Evolutionary conservation across 2,113 vertebrate genomes (phyloP), one percentile per base, ranked within the genome.

Genomic region (Hydrochoerus hydrochaeris): DNA sequence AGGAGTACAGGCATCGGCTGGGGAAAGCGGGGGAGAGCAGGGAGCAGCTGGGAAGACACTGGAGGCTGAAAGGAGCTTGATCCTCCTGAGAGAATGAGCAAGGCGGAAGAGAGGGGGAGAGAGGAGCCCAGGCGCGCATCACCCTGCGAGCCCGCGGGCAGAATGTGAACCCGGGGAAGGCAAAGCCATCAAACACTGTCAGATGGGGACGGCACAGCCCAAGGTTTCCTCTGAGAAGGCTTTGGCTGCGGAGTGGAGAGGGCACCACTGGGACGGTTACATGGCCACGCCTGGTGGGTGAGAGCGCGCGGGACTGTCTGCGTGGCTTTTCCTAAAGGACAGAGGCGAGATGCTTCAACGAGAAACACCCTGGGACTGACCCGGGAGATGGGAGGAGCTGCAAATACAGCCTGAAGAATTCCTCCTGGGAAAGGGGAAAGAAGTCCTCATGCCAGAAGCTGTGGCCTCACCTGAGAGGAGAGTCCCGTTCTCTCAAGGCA

Each of bases 401-500:
- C 28, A 80, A 62, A 69, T 10, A 52, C 28, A 49, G 8, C 30
- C 32, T 17, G 63, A 83, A 60, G 13, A 32, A 32, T 49, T 60
- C 3, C 26, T 80, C 28, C 60, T 78, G 26, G 24, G 41, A 83
- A 58, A 28, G 20, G 3, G 0, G 10, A 46, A 32, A 19, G 13
- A 35, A 88, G 3, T 30, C 19, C 13, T 77, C 24, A 10, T 13
- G 5, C 24, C 44, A 24, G 44, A 22, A 24, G 17, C 28, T 30
- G 19, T 32, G 35, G 46, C 24, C 52, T 73, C 44, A 35, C 19
- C 58, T 19, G 14, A 35, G 54, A 60, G 52, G 32, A 78, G 52
- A 6, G 35, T 1, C 16, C 4, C 17, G 2, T 2, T 52, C 35
- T 57, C 65, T 44, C n/a, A 4, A 12, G 0, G 6, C n/a, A 35